A percentile compares a stretch with the other conserved stretches of the same genome.
Conservation (phyloP, 37 sponge, comb jelly and placozoan species). For the Spongilla lacustris region DNA sequence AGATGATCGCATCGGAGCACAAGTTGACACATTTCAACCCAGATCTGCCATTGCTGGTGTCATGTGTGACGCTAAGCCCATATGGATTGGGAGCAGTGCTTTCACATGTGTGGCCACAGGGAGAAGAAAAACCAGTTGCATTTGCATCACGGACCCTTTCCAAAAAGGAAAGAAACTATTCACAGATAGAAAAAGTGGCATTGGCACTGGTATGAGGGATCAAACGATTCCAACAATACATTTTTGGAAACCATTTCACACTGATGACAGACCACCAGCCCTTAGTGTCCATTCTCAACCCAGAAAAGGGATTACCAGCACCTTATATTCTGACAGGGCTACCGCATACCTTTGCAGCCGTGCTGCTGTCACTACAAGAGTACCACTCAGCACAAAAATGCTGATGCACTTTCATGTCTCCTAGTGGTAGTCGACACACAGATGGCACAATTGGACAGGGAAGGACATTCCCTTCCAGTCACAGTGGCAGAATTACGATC, state of each 20-base stretch:
- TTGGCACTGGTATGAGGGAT: slow-evolving; percentile 22
- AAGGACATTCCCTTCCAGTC: slow-evolving; percentile 14
- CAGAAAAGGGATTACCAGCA: slow-evolving; percentile 11
- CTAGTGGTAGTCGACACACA: background rate
- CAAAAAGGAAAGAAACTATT: slow-evolving; percentile 22
- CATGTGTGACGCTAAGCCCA: slow-evolving; percentile 10
- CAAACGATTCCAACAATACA: slow-evolving; percentile 34
- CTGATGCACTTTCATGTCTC: slow-evolving; percentile 61
- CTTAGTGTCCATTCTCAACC: slow-evolving; percentile 17
- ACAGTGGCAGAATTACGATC: slow-evolving; percentile 6
- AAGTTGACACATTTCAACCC: slow-evolving; percentile 1
- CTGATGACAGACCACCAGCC: slow-evolving; percentile 38
- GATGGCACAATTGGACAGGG: background rate
- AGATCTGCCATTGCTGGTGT: background rate
- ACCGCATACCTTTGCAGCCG: slow-evolving; percentile 31
- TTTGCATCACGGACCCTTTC: slow-evolving; percentile 41
- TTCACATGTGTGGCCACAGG: slow-evolving; percentile 27
- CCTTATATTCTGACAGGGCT: background rate
- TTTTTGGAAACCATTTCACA: slow-evolving; percentile 15
- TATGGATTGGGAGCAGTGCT: slow-evolving; percentile 44
- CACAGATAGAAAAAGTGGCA: slow-evolving; percentile 47
- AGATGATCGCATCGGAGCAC: background rate
- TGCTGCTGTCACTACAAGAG: slow-evolving; percentile 27
- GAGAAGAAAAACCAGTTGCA: slow-evolving; percentile 51
- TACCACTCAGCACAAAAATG: slow-evolving; percentile 47